Percentiles rank a stretch among this genome's conserved stretches.
Evolutionary conservation across 2,888 invertebrate genomes (phyloP).

Genomic region (Fragum fragum): DNA sequence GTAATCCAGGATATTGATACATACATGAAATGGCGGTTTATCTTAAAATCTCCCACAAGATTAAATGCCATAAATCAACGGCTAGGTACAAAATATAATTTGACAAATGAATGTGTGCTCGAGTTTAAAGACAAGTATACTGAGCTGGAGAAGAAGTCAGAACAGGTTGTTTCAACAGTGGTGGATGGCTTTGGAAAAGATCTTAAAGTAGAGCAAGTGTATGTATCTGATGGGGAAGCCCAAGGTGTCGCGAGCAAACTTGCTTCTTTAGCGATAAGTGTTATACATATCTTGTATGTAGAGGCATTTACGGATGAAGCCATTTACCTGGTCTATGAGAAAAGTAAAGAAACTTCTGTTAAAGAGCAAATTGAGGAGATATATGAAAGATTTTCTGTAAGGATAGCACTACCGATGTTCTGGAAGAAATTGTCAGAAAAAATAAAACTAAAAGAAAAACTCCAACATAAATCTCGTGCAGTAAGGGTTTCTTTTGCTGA

Average conservation of each 20-base stretch:
- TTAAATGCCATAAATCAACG: not conserved
- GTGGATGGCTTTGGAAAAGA: not conserved
- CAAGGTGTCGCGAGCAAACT: not conserved
- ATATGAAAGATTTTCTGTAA: not conserved
- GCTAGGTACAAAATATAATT: not conserved
- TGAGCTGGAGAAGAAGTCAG: not conserved
- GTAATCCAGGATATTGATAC: not conserved
- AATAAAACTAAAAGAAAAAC: not conserved
- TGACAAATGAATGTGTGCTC: no score
- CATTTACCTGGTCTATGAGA: not conserved
- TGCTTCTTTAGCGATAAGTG: not conserved
- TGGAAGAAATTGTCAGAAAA: not conserved
- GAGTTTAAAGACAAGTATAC: not conserved
- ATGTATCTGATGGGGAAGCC: not conserved
- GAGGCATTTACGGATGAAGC: not conserved
- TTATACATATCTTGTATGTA: not conserved
- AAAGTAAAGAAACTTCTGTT: not conserved
- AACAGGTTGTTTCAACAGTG: not conserved
- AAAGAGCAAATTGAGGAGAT: not conserved
- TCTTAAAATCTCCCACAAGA: not conserved
- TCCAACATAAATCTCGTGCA: not conserved
- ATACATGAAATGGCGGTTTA: constrained; percentile 22
- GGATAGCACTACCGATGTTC: not conserved
- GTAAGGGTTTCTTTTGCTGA: not conserved
- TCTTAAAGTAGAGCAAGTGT: not conserved